phyloP scores from a whole-genome alignment of 2,888 invertebrate species.

The Torymus aiolomorphi region DNA sequence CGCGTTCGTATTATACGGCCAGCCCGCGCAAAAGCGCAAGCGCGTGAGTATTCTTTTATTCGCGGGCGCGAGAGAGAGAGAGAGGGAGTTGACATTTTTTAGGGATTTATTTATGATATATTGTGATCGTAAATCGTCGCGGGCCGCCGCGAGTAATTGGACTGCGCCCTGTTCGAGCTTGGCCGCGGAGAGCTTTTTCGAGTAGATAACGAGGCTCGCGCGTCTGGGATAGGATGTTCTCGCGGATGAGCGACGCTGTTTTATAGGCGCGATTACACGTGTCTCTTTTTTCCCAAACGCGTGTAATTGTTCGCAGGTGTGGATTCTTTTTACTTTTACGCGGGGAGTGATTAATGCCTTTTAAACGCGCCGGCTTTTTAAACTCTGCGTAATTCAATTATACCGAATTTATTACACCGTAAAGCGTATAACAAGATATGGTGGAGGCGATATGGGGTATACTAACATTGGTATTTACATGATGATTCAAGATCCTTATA shows the following conservation, averaged over 20 bases:
- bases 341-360: no score
- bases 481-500: no score
- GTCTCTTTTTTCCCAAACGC: neutral
- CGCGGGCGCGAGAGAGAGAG: neutral
- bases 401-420: no score
- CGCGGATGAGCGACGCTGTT: no score
- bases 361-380: no score
- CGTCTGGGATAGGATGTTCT: neutral
- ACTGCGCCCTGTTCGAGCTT: slow-evolving; percentile 28
- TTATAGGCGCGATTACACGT: neutral
- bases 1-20: neutral
- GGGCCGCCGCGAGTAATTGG: slow-evolving; percentile 32
- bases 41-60: neutral
- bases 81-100: slow-evolving; percentile 43
- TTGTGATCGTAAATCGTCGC: slow-evolving; percentile 41
- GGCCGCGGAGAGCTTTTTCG: neutral
- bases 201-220: slow-evolving; percentile 33
- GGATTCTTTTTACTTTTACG: no score
- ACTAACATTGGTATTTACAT: no score
- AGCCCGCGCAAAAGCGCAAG: no score
- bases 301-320: no score
- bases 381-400: no score
- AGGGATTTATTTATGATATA: slow-evolving; percentile 48
- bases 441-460: no score
- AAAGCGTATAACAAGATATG: no score